Evolutionary conservation across 2,888 invertebrate species (phyloP), one percentile per base, ranked within the genome.

Genomic region (Margaritifera margaritifera): DNA sequence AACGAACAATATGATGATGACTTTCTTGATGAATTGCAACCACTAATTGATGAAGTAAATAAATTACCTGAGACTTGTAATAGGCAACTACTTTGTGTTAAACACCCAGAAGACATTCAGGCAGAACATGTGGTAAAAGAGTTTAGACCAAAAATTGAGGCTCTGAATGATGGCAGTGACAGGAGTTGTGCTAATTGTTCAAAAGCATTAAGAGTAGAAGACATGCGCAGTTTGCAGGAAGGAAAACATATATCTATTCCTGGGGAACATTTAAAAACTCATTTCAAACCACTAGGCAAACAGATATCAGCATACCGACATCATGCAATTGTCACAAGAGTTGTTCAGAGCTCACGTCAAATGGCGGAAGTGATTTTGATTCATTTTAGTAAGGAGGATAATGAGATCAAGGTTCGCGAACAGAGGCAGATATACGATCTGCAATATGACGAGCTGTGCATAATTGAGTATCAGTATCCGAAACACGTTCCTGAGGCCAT

Each of bases 141-240:
- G 19, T 61, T 56, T 15, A 24, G 60, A 1, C 22, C 50, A 11
- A 25, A 25, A 5, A 27, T 51, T 15, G 4, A 57, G 42, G 62
- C 52, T 8, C 42, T 54, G 15, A 22, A 54, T 51, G 42, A 42
- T 42, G 55, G 56, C 52, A 50, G 24, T 6, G 58, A 25, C 19
- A 64, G 52, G n/a, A 50, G 62, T 20, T 69, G 69, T 57, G 65
- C 53, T 3, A 52, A 61, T 25, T 69, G 69, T 42, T 66, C 69
- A 4, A 56, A 57, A 53, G 52, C 50, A 62, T 42, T 22, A 19
- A 20, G 64, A 27, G 62, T 69, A 22, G 64, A 51, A 24, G 51
- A 61, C 22, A 64, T 61, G 6, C 20, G 18, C 11, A 56, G 25
- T n/a, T 62, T 67, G 51, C 25, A 27, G 6, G 62, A 8, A 62